A percentile compares a stretch with the other conserved stretches of the same genome.
Evolutionary conservation across 2,797 vertebrate species (phyloP).

Genomic region (Denticeps clupeoides): DNA sequence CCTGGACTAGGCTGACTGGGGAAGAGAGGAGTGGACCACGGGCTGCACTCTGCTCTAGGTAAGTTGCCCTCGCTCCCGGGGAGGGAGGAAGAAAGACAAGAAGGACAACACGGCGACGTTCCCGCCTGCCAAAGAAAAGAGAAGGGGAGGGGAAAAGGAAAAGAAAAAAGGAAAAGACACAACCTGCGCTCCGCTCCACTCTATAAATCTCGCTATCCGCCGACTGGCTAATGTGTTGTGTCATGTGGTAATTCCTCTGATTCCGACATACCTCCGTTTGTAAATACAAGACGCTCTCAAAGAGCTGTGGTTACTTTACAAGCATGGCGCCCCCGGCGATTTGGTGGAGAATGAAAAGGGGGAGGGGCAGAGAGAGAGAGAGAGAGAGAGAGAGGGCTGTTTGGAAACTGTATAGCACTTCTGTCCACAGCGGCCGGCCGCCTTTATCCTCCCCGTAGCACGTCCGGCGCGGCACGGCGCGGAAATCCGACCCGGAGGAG

Average conservation of each 20-base stretch:
- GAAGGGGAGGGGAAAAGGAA: background rate
- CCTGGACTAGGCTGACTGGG: constrained; percentile 48
- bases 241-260: constrained; percentile 99
- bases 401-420: constrained; percentile 57
- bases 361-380: constrained; percentile 46
- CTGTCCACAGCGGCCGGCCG: constrained; percentile 49
- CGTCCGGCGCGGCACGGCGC: constrained; percentile 38
- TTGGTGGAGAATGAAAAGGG: constrained; percentile 72
- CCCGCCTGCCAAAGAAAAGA: background rate
- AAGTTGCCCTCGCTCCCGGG: constrained; percentile 43
- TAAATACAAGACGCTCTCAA: constrained; percentile 98
- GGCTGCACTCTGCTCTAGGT: constrained; percentile 47
- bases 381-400: constrained; percentile 41
- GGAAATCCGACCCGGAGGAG: constrained; percentile 55
- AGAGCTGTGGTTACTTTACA: constrained; percentile 95
- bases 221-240: constrained; percentile 98
- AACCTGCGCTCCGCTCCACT: constrained; percentile 52
- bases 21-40: constrained; percentile 29
- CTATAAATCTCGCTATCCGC: constrained; percentile 89
- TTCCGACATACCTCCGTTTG: constrained; percentile 96
- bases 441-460: constrained; percentile 42
- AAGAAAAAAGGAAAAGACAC: background rate
- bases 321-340: constrained; percentile 78
- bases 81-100: no score
- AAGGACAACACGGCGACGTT: no score